phyloP scores from a whole-genome alignment of 1,140 invertebrate species.

The Reticulitermes speratus region DNA sequence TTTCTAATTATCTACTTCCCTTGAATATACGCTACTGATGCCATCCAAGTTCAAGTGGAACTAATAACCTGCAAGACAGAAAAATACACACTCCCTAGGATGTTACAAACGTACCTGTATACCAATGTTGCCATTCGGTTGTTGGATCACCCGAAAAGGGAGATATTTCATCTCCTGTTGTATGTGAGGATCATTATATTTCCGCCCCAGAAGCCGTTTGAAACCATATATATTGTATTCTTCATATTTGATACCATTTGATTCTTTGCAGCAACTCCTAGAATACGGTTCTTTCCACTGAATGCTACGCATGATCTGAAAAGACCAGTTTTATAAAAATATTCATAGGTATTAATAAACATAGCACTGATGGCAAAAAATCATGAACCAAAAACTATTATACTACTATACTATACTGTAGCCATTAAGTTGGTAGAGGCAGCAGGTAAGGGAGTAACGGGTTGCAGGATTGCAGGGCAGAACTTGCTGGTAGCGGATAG shows the following conservation, averaged over 20 bases:
- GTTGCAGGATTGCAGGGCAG: no score
- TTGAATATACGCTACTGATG: no score
- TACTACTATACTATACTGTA: no score
- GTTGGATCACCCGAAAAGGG: conserved; percentile 72
- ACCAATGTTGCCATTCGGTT: conserved; percentile 70
- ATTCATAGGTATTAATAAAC: conserved; percentile 29
- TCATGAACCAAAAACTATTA: neutral
- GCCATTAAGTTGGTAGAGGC: no score
- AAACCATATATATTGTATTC: conserved; percentile 93
- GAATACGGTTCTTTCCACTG: conserved; percentile 83
- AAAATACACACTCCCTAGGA: no score
- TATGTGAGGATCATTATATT: conserved; percentile 82
- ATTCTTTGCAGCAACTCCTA: conserved; percentile 96
- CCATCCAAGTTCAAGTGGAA: no score
- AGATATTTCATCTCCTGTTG: conserved; percentile 75
- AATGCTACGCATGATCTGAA: conserved; percentile 94
- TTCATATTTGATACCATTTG: conserved; percentile 96
- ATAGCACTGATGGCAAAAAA: conserved; percentile 20
- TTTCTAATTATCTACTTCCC: no score
- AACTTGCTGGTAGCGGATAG: no score
- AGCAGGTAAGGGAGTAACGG: no score
- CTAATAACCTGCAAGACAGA: no score
- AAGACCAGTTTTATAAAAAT: conserved; percentile 35
- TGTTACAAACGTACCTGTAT: conserved; percentile 59
- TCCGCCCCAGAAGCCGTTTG: conserved; percentile 86